Percentiles rank a stretch among this genome's conserved stretches.
Conservation (phyloP, 2,113 vertebrate genomes). For the Tragelaphus buxtoni region DNA sequence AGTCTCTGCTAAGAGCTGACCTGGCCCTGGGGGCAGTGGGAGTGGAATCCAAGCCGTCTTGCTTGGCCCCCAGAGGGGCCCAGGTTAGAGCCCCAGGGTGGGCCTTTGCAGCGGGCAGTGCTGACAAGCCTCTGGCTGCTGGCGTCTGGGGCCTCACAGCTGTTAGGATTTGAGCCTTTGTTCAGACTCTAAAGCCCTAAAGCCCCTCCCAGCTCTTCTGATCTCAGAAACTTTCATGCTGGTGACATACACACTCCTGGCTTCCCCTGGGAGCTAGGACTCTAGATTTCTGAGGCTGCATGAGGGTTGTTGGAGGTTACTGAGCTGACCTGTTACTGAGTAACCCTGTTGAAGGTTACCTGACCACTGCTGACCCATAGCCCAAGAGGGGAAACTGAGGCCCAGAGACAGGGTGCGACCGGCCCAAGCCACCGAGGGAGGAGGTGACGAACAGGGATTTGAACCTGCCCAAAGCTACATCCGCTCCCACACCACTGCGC, state of each 20-base stretch:
- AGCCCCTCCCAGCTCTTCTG: neutral
- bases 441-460: too few species aligned
- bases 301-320: neutral
- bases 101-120: neutral
- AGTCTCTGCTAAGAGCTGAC: neutral
- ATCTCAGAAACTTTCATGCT: neutral
- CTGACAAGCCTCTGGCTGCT: neutral
- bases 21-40: accelerated
- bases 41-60: neutral
- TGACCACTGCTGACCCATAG: neutral
- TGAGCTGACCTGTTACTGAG: neutral
- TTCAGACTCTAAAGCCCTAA: neutral
- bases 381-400: neutral
- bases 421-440: neutral
- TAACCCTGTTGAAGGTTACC: neutral
- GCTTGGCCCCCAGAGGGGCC: too few species aligned
- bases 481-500: accelerated
- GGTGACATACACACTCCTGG: neutral
- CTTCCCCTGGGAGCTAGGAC: neutral
- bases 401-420: neutral
- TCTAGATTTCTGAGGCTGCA: neutral
- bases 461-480: too few species aligned
- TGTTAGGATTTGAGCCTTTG: neutral
- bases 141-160: neutral
- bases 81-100: neutral